A percentile compares a stretch with the other conserved stretches of the same genome.
These are phyloP conservation scores for Pherbina coryleti DNA, from an alignment of 2,888 invertebrate species.

Conservation along the genomic window DNA sequence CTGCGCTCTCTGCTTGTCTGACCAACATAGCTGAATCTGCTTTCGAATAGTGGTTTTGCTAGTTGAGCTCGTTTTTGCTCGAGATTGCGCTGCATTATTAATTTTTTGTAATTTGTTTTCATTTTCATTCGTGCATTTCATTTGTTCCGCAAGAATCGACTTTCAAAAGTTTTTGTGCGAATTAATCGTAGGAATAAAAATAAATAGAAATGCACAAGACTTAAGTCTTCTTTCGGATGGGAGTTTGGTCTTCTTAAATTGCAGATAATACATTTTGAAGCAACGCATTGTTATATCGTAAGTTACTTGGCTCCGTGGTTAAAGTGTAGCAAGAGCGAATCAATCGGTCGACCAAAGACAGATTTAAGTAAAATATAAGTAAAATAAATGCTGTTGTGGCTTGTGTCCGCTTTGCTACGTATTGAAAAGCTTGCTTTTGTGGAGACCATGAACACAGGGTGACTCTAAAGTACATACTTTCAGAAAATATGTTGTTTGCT, in stretches of 20 bases:
- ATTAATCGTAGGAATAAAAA: neutral
- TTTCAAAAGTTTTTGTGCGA: neutral
- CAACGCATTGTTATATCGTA: neutral
- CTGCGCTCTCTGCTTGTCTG: neutral
- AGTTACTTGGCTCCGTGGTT: too few species aligned
- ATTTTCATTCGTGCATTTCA: constrained; percentile 7
- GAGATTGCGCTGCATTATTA: neutral
- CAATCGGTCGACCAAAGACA: neutral
- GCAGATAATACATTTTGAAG: neutral
- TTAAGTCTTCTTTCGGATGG: too few species aligned
- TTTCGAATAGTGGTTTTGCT: constrained; percentile 11
- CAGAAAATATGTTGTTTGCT: too few species aligned
- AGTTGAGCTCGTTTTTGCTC: constrained; percentile 5
- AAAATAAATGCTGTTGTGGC: neutral
- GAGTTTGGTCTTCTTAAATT: too few species aligned
- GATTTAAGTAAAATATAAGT: neutral
- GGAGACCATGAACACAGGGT: constrained; percentile 7
- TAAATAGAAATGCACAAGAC: too few species aligned
- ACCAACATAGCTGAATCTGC: neutral
- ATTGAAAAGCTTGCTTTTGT: neutral
- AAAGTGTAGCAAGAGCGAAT: neutral
- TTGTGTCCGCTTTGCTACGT: neutral
- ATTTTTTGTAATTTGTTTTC: constrained; percentile 17
- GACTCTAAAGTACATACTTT: neutral
- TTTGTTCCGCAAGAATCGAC: neutral